Evolutionary conservation across 1,140 invertebrate species (phyloP).

Genomic region (Drosophila burlai): DNA sequence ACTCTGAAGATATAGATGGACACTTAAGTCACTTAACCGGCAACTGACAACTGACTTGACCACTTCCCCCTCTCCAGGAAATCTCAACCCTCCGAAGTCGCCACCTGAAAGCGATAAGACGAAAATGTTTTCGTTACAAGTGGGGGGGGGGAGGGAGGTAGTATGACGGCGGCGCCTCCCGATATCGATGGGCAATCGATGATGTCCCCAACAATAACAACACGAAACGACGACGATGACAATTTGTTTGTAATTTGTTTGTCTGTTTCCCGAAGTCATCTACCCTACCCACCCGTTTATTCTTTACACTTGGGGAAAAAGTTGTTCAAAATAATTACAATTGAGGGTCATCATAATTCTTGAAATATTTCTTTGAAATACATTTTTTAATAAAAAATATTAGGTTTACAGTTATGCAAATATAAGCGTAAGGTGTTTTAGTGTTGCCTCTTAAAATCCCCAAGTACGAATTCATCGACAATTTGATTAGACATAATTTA

Average conservation of each 20-base stretch:
- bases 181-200: conserved; percentile 49
- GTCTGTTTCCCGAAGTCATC: conserved; percentile 21
- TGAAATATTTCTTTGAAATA: background rate
- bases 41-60: conserved; percentile 14
- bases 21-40: conserved; percentile 40
- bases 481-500: background rate
- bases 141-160: background rate
- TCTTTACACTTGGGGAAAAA: background rate
- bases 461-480: background rate
- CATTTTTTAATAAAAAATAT: too few species aligned
- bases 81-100: conserved; percentile 17
- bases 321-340: background rate
- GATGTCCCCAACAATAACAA: conserved; percentile 31
- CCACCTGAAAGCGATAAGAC: conserved; percentile 55
- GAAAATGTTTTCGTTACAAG: conserved; percentile 33
- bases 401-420: background rate
- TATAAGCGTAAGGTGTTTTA: background rate
- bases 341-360: background rate
- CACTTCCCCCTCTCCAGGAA: background rate
- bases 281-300: too few species aligned
- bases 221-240: conserved; percentile 44
- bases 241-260: conserved; percentile 84
- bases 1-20: conserved; percentile 22
- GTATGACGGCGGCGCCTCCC: conserved; percentile 16
- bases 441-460: background rate